phyloP scores from a whole-genome alignment of 1,140 invertebrate genomes.

The Sweltsa coloradensis region DNA sequence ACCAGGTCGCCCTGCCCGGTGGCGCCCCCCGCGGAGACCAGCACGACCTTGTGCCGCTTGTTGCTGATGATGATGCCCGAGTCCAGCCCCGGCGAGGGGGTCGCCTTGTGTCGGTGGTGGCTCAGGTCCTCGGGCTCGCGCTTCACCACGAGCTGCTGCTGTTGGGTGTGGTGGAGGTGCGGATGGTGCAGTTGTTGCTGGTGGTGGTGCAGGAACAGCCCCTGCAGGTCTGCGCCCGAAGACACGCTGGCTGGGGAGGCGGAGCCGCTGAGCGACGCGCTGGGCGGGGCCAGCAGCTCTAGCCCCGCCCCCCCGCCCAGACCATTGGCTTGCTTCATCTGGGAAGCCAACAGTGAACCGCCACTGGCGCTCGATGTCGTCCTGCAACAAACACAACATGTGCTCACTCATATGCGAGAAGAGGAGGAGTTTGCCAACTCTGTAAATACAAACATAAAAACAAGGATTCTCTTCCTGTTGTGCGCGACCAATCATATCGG shows the following conservation, averaged over 20 bases:
- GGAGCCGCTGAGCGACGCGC: background rate
- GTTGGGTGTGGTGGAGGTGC: conserved; percentile 24
- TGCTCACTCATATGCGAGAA: no score
- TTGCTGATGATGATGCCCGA: background rate
- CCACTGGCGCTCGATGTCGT: conserved; percentile 28
- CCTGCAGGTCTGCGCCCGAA: conserved; percentile 42
- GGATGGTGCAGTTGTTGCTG: conserved; percentile 32
- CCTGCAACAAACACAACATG: conserved; percentile 24
- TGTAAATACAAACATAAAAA: no score
- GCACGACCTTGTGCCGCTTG: conserved; percentile 27
- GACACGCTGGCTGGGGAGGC: conserved; percentile 27
- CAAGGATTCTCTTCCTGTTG: no score
- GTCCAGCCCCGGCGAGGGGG: conserved; percentile 19
- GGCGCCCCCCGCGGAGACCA: conserved; percentile 25
- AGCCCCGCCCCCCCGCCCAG: conserved; percentile 38
- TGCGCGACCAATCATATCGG: no score
- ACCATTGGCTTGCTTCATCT: conserved; percentile 40
- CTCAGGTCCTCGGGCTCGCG: conserved; percentile 52
- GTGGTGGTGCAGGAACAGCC: conserved; percentile 40
- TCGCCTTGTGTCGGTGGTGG: conserved; percentile 27
- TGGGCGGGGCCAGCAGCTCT: conserved; percentile 23
- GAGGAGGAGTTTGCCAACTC: no score
- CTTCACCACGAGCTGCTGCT: conserved; percentile 36
- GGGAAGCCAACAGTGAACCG: conserved; percentile 25
- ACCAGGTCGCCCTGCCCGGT: conserved; percentile 27